Base-by-base conservation (phyloP, 2,888 invertebrate genomes). In the Eupithecia insigniata region DNA sequence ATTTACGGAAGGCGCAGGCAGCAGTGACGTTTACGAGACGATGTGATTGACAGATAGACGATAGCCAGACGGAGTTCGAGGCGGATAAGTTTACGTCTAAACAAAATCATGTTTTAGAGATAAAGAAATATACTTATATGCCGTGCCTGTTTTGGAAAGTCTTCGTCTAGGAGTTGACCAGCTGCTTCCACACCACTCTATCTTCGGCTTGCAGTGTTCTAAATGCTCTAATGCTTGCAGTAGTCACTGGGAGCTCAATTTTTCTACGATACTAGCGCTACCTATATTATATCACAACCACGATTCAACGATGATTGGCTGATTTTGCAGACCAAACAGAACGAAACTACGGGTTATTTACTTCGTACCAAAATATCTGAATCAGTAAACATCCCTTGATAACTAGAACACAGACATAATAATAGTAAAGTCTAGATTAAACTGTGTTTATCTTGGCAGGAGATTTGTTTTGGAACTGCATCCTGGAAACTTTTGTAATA, bases 381-480 rank as follows among this genome's bases (percentile, higher is more conserved):
- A 46, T 51, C 18, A 46, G 46, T 7, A 14, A 55, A 55, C 55
- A 55, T 55, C 55, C 26, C 12, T 55, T 55, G 55, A 26, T 55
- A 30, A n/a, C n/a, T n/a, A n/a, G n/a, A n/a, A n/a, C n/a, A n/a
- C n/a, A n/a, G n/a, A n/a, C n/a, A n/a, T n/a, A n/a, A n/a, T n/a
- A n/a, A n/a, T n/a, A n/a, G n/a, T n/a, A n/a, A n/a, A n/a, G n/a
- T 30, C 16, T 60, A 62, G 61, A 32, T 34, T 61, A 68, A 68
- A 39, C 67, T 14, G 39, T 61, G 68, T 68, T 68, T 68, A 43
- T 32, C 43, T 68, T 68, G 69, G 69, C 69, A 70, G 34, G 28
- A 51, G 30, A n/a, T 51, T 64, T 65, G 58, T 70, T 70, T 69
- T 62, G 69, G 12, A 62, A 36, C 18, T 18, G 0, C 10, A 30